Conservation (phyloP, 2,888 invertebrate genomes). For the Campoplex nolae region DNA sequence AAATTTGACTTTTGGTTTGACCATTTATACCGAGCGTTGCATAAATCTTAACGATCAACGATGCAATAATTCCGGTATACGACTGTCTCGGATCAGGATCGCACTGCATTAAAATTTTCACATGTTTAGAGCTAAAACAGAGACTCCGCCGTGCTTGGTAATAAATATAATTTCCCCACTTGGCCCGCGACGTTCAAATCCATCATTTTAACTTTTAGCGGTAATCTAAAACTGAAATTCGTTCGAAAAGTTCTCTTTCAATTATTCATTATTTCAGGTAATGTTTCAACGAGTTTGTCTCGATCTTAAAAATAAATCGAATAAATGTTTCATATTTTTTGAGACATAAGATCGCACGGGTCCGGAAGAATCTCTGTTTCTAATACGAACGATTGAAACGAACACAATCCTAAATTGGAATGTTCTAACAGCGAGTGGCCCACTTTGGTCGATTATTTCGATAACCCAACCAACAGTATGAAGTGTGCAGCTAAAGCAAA, state of each 20-base stretch:
- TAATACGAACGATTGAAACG: neutral
- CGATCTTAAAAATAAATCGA: too few relatives aligned
- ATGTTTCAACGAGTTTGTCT: too few relatives aligned
- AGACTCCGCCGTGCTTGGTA: neutral
- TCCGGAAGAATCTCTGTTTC: neutral
- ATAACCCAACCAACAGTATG: conserved; percentile 45
- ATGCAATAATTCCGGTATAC: neutral
- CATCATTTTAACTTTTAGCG: too few relatives aligned
- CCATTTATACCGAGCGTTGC: too few relatives aligned
- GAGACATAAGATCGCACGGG: neutral
- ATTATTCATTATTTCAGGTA: too few relatives aligned
- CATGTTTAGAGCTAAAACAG: too few relatives aligned
- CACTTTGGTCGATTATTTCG: conserved; percentile 55
- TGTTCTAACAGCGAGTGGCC: conserved; percentile 3
- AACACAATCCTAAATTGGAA: conserved; percentile 14
- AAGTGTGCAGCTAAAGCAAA: conserved; percentile 30
- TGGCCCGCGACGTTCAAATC: neutral
- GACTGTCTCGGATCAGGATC: neutral
- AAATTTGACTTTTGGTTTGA: too few relatives aligned
- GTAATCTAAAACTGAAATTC: too few relatives aligned
- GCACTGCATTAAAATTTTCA: too few relatives aligned
- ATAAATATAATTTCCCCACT: neutral
- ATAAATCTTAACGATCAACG: neutral
- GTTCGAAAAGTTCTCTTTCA: too few relatives aligned
- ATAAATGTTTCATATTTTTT: too few relatives aligned